phyloP scores from a whole-genome alignment of 1,140 invertebrate species.

The Phenacoccus solenopsis region DNA sequence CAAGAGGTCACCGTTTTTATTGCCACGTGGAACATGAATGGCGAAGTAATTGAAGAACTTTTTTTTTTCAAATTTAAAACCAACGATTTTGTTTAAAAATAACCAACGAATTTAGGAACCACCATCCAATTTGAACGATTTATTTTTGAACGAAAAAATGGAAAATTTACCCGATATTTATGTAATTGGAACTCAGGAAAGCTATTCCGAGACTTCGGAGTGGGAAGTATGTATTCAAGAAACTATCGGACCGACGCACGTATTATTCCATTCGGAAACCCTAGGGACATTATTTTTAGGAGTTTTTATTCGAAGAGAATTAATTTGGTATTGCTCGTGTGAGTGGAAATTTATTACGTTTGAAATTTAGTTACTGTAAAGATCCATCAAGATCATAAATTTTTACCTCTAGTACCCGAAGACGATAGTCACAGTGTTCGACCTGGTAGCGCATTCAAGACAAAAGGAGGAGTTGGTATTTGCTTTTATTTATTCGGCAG shows the following conservation, averaged over 20 bases:
- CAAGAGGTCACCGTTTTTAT: constrained; percentile 75
- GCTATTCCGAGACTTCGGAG: constrained; percentile 62
- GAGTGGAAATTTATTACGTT: neutral
- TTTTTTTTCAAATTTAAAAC: too few relatives aligned
- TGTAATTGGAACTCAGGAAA: constrained; percentile 86
- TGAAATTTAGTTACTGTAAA: neutral
- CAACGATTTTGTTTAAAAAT: neutral
- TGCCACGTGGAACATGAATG: constrained; percentile 95
- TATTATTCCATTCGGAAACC: constrained; percentile 64
- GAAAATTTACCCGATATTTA: constrained; percentile 81
- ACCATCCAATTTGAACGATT: constrained; percentile 60
- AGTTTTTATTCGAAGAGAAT: constrained; percentile 72
- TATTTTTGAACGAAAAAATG: constrained; percentile 68
- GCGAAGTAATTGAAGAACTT: constrained; percentile 43
- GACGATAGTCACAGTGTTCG: constrained; percentile 74
- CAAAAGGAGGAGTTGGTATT: constrained; percentile 83
- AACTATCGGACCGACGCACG: constrained; percentile 78
- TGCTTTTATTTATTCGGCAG: constrained; percentile 84
- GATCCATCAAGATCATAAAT: neutral
- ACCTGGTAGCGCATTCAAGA: constrained; percentile 72
- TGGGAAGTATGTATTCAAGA: constrained; percentile 87
- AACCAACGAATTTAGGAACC: constrained; percentile 34
- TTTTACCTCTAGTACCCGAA: constrained; percentile 51
- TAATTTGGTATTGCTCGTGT: constrained; percentile 81
- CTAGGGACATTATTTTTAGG: constrained; percentile 76